Conservation (phyloP, 2,797 vertebrate species). For the Sebastes dallii region DNA sequence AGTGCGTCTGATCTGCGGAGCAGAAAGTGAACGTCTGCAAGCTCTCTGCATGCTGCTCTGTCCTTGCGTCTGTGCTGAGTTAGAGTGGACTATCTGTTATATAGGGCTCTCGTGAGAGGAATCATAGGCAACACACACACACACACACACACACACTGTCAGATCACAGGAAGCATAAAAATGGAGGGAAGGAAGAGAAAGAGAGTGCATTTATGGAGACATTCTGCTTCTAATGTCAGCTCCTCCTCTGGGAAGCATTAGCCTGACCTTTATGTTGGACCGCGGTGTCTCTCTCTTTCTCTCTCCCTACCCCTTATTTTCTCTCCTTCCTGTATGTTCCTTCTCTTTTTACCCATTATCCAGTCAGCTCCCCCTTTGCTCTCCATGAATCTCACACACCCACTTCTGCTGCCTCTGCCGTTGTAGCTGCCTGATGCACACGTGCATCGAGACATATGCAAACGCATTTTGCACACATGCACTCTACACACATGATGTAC, state of each 20-base stretch:
- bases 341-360: conserved; percentile 61
- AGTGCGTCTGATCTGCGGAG: conserved; percentile 44
- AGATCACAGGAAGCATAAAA: conserved; percentile 58
- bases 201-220: conserved; percentile 71
- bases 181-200: conserved; percentile 18
- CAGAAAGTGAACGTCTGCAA: conserved; percentile 54
- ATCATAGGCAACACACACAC: conserved; percentile 47
- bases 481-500: background rate
- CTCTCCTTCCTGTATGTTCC: background rate
- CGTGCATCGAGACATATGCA: conserved; percentile 31
- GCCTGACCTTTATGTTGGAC: conserved; percentile 79
- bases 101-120: conserved; percentile 58
- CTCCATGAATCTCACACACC: conserved; percentile 40
- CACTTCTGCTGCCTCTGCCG: conserved; percentile 58
- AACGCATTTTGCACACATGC: conserved; percentile 1
- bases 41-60: conserved; percentile 51
- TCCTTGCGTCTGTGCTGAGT: conserved; percentile 38
- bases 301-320: conserved; percentile 5
- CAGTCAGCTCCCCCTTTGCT: conserved; percentile 58
- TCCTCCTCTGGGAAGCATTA: conserved; percentile 77
- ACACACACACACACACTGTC: conserved; percentile 5
- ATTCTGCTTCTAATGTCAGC: conserved; percentile 79
- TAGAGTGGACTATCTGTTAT: conserved; percentile 37
- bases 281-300: conserved; percentile 38
- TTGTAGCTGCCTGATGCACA: conserved; percentile 14